phyloP scores from a whole-genome alignment of 2,888 invertebrate genomes.

The Amphipyra berbera region DNA sequence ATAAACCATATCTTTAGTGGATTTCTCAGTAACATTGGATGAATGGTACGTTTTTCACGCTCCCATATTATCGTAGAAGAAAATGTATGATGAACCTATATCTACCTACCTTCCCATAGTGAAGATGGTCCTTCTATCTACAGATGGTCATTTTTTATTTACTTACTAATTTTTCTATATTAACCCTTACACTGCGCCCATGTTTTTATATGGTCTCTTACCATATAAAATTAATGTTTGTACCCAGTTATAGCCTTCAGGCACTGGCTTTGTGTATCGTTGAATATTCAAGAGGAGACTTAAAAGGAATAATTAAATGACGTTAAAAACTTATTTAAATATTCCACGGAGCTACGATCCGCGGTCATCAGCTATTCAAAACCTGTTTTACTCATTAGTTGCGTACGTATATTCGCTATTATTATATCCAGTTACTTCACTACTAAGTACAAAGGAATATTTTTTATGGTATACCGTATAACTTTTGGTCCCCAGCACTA shows the following conservation, averaged over 20 bases:
- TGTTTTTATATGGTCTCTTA: constrained; percentile 48
- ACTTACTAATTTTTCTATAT: constrained; percentile 4
- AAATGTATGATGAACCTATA: no score
- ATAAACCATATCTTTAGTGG: no score
- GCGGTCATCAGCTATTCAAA: constrained; percentile 82
- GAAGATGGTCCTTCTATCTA: no score
- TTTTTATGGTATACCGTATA: not conserved
- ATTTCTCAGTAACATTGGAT: no score
- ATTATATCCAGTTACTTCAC: constrained; percentile 30
- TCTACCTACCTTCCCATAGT: no score
- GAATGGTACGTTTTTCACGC: no score
- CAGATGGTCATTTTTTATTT: not conserved
- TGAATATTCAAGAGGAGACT: constrained; percentile 83
- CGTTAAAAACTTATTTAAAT: constrained; percentile 85
- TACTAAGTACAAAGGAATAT: not conserved
- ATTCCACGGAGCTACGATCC: constrained; percentile 75
- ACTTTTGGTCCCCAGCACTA: not conserved
- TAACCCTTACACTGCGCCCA: constrained; percentile 14
- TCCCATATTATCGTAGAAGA: no score
- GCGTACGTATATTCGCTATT: constrained; percentile 42
- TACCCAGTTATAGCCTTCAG: constrained; percentile 55
- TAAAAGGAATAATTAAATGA: constrained; percentile 84
- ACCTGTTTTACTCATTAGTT: constrained; percentile 80
- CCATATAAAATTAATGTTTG: constrained; percentile 59
- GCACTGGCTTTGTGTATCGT: constrained; percentile 64